Evolutionary conservation across 2,888 invertebrate genomes (phyloP).

Genomic region (Bugula neritina): DNA sequence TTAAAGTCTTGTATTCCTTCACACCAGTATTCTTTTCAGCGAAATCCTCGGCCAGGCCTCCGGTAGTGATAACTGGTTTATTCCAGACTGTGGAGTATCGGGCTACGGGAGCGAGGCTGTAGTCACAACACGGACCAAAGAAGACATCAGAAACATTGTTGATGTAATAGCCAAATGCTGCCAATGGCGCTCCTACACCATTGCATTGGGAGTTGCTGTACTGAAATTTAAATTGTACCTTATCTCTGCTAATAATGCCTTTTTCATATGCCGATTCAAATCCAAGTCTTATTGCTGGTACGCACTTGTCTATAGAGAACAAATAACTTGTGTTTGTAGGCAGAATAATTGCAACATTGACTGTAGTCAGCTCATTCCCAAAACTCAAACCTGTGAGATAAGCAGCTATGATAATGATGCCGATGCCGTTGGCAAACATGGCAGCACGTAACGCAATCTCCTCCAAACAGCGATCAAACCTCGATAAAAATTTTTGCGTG

Average conservation of each 20-base stretch:
- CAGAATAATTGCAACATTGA: conserved; percentile 43
- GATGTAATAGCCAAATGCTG: conserved; percentile 41
- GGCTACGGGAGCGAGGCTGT: conserved; percentile 82
- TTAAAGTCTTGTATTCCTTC: conserved; percentile 67
- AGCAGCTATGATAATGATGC: too few species aligned
- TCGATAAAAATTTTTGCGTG: too few species aligned
- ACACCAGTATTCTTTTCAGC: conserved; percentile 34
- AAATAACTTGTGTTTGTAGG: conserved; percentile 35
- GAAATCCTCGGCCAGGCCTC: conserved; percentile 45
- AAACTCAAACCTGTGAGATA: too few species aligned
- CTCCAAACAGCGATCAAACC: too few species aligned
- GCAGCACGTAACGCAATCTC: too few species aligned
- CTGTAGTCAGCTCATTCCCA: too few species aligned
- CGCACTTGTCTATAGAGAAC: conserved; percentile 39
- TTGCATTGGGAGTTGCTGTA: conserved; percentile 41
- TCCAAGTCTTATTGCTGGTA: conserved; percentile 49
- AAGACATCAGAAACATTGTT: conserved; percentile 38
- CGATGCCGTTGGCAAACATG: too few species aligned
- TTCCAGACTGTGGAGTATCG: conserved; percentile 83
- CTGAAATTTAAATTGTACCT: conserved; percentile 31
- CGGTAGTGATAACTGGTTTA: conserved; percentile 75
- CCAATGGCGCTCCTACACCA: conserved; percentile 37
- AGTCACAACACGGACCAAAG: conserved; percentile 48
- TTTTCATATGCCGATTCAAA: conserved; percentile 36
- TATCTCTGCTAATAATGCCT: conserved; percentile 32